Evolutionary conservation across 1,140 invertebrate genomes (phyloP), one percentile per base, ranked within the genome.

Genomic region (Anastrepha obliqua): DNA sequence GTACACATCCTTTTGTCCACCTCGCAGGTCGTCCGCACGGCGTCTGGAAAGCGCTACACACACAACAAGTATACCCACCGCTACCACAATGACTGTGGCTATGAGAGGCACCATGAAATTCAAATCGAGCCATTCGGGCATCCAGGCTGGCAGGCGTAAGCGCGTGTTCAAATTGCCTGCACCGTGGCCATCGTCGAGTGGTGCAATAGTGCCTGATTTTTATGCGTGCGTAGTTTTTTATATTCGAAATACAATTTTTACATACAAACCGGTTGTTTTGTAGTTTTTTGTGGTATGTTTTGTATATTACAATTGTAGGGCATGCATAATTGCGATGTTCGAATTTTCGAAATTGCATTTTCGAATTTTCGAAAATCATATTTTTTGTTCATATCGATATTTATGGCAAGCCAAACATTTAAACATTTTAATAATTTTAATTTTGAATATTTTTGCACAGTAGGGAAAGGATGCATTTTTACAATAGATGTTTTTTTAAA

Each of bases 41-140:
- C 97, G 94, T 90, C 97, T 94, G 11, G 97, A 97, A 1, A 98
- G 93, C 5, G 97, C 97, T 88, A 98, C 96, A 93, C 97, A 98
- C 92, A 98, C 97, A 89, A 98, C 97, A 91, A 97, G 95, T 91
- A 98, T 96, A 88, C 97, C 97, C 89, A 98, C 97, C 89, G 97
- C 95, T 92, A 98, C 96, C 88, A 98, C 97, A 88, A 98, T 96
- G 59, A 98, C 94, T 8, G 97, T 98, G 42, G 97, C 97, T 89
- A 96, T 95, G 65, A 97, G 96, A 0, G 97, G 97, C 8, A 98
- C 97, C 87, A 98, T 95, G 86, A 98, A 96, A 93, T 98, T 97
- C 86, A 97, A 95, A 92, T 98, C 97, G 58, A 98, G 94, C 97
- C 97, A 98, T 74, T 96, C 95, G 39, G 96, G 97, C 85, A 98